Evolutionary conservation across 2,113 vertebrate species (phyloP).

Genomic region (Corythornis cristatus): DNA sequence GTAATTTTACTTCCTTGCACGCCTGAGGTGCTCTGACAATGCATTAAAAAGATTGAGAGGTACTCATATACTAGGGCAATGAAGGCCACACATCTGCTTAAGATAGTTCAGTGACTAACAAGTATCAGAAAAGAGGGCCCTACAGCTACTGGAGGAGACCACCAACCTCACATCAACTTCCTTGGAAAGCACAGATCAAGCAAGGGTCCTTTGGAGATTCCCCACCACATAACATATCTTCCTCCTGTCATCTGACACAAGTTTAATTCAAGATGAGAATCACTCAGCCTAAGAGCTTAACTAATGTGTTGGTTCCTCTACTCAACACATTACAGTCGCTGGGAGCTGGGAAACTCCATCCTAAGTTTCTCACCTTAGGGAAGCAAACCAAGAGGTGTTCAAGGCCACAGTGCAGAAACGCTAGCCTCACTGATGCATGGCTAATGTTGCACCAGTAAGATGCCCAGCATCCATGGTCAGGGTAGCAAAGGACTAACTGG

Average conservation of each 20-base stretch:
- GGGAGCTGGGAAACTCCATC: background rate
- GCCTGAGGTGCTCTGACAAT: constrained; percentile 59
- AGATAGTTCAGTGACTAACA: constrained; percentile 45
- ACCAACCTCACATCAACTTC: background rate
- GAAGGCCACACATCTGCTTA: constrained; percentile 54
- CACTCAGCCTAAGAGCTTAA: background rate
- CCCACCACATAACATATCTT: background rate
- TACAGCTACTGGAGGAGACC: background rate
- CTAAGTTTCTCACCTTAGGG: background rate
- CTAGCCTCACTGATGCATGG: background rate
- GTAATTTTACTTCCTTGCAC: constrained; percentile 51
- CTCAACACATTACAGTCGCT: background rate
- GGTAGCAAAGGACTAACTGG: background rate
- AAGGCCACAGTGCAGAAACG: background rate
- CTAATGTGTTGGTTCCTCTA: background rate
- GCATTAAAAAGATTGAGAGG: constrained; percentile 68
- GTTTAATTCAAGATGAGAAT: background rate
- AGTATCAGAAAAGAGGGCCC: background rate
- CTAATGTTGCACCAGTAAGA: background rate
- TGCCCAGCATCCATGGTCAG: accelerated
- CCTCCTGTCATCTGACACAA: background rate
- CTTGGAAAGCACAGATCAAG: background rate
- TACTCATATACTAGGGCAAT: constrained; percentile 39
- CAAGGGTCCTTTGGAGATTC: background rate
- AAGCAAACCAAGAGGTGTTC: background rate